A percentile compares a stretch with the other conserved stretches of the same genome.
Conservation (phyloP, 2,113 vertebrate genomes). For the Mus musculus region DNA sequence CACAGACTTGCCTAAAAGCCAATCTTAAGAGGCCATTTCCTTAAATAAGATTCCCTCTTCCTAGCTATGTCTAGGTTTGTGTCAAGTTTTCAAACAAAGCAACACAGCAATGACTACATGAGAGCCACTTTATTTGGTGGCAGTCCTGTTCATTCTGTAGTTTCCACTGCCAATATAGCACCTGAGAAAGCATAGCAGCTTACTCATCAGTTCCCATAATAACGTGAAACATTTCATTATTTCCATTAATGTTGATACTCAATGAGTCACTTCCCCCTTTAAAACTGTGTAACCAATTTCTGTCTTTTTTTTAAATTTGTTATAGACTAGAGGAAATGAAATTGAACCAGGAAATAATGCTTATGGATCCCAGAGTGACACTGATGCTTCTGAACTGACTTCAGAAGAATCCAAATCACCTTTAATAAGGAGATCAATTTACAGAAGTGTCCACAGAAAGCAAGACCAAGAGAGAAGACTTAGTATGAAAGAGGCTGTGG, state of each 20-base stretch:
- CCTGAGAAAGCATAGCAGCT: neutral
- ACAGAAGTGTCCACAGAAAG: constrained; percentile 76
- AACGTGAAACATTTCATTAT: neutral
- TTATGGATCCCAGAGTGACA: constrained; percentile 71
- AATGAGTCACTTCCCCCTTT: neutral
- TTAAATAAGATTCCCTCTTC: neutral
- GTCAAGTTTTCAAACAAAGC: neutral
- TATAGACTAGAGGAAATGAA: constrained; percentile 84
- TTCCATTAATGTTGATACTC: neutral
- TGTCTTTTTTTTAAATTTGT: constrained; percentile 5
- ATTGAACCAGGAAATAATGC: constrained; percentile 58
- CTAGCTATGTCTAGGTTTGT: neutral
- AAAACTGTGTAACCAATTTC: neutral
- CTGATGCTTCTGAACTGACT: constrained; percentile 56
- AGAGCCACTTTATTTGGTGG: neutral
- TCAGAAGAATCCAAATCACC: constrained; percentile 57
- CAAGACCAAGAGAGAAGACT: constrained; percentile 71
- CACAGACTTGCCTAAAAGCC: neutral
- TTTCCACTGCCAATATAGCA: constrained; percentile 20
- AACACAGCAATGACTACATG: neutral
- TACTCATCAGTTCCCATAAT: neutral
- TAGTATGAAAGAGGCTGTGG: constrained; percentile 67
- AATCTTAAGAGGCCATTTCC: too few species aligned
- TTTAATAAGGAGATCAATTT: constrained; percentile 85
- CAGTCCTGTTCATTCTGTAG: neutral